Conservation (phyloP, 2,888 invertebrate genomes). For the Dicyrtoma fusca region DNA sequence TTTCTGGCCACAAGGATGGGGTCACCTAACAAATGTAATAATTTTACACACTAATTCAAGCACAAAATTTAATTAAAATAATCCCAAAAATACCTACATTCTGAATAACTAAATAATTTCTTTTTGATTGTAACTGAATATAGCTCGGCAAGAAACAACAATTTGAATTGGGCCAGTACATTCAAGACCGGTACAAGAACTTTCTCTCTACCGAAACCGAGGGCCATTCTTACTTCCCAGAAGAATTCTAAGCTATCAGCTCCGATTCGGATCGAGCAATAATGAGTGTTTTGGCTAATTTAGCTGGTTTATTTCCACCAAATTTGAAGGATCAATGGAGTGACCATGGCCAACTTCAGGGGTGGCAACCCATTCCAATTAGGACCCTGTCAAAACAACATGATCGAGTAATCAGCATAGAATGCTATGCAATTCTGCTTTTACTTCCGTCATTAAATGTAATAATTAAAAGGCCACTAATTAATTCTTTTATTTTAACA, state of each 20-base stretch:
- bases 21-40: conserved; percentile 75
- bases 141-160: conserved; percentile 59
- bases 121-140: conserved; percentile 1
- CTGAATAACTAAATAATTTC: neutral
- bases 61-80: no score
- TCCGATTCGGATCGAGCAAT: conserved; percentile 82
- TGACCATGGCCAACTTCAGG: conserved; percentile 64
- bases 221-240: conserved; percentile 54
- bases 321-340: conserved; percentile 60
- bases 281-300: conserved; percentile 79
- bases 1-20: conserved; percentile 79
- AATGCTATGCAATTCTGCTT: neutral
- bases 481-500: neutral
- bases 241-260: conserved; percentile 64
- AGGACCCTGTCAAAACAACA: conserved; percentile 36
- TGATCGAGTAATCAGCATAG: conserved; percentile 41
- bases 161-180: conserved; percentile 71
- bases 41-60: neutral
- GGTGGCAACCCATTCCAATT: conserved; percentile 50
- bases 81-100: neutral
- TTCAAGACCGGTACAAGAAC: conserved; percentile 70
- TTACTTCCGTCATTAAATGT: neutral
- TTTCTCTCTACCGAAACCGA: conserved; percentile 37
- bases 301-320: conserved; percentile 75
- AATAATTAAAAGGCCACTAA: neutral